phyloP scores from a whole-genome alignment of 2,797 vertebrate species.

The Sylvilagus floridanus region DNA sequence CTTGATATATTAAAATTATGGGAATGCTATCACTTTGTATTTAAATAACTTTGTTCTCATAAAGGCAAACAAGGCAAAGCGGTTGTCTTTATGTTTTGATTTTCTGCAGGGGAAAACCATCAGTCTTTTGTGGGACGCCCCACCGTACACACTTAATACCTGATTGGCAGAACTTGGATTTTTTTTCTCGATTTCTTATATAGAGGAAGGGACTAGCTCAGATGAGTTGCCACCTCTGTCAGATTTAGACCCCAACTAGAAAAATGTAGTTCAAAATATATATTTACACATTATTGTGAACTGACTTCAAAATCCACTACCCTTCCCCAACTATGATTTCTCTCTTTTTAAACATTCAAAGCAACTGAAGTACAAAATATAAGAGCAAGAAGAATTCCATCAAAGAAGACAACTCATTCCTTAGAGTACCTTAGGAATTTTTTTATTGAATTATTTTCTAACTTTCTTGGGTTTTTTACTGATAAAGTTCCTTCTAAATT shows the following conservation, averaged over 20 bases:
- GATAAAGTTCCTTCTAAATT: conserved; percentile 88
- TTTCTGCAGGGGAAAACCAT: conserved; percentile 64
- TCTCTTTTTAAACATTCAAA: conserved; percentile 65
- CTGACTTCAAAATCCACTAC: conserved; percentile 44
- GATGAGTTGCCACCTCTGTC: conserved; percentile 28
- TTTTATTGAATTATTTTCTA: conserved; percentile 83
- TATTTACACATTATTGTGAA: conserved; percentile 71
- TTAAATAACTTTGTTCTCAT: conserved; percentile 58
- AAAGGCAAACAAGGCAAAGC: conserved; percentile 66
- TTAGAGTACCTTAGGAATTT: conserved; percentile 78
- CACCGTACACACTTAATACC: neutral
- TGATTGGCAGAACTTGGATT: conserved; percentile 63
- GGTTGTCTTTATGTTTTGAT: conserved; percentile 47
- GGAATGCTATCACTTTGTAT: conserved; percentile 47
- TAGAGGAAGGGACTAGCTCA: conserved; percentile 37
- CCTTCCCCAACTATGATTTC: neutral
- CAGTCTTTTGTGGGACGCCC: neutral
- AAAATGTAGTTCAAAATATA: neutral
- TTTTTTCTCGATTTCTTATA: conserved; percentile 24
- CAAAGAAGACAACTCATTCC: conserved; percentile 80
- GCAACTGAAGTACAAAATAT: conserved; percentile 74
- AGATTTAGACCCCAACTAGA: conserved; percentile 69
- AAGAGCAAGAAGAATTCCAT: conserved; percentile 80
- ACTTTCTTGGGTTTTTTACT: conserved; percentile 85
- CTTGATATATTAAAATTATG: conserved; percentile 35